Evolutionary conservation across 2,888 invertebrate genomes (phyloP).

Genomic region (Exephanes ischioxanthus): DNA sequence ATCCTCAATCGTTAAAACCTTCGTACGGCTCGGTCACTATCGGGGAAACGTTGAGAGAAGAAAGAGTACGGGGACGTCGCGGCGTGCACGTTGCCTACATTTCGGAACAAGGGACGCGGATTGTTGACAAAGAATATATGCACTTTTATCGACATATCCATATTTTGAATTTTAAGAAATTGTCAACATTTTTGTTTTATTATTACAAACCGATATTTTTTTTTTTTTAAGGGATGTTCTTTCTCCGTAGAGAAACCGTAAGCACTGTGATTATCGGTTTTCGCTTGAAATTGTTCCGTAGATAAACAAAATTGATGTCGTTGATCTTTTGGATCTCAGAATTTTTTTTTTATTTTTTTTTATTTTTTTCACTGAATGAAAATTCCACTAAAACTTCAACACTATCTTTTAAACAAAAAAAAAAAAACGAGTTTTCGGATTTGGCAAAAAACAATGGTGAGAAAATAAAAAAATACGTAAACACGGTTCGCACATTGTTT

Average conservation of each 20-base stretch:
- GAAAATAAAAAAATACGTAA: background rate
- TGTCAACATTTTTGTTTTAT: background rate
- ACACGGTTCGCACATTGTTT: background rate
- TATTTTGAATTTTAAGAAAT: background rate
- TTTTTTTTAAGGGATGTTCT: background rate
- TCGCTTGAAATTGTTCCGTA: background rate
- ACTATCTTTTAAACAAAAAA: background rate
- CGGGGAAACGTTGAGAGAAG: slow-evolving; percentile 8
- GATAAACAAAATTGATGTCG: background rate
- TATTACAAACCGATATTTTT: background rate
- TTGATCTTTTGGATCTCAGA: background rate
- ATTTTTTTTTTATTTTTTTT: background rate
- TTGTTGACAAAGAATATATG: background rate
- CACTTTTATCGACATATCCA: background rate
- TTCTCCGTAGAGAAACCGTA: background rate
- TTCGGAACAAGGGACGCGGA: background rate
- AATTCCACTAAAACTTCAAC: background rate
- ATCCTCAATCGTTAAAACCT: slow-evolving; percentile 69
- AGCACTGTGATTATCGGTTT: background rate
- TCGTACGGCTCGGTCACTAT: slow-evolving; percentile 26
- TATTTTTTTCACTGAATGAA: background rate
- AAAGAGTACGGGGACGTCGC: background rate
- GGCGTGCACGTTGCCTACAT: background rate
- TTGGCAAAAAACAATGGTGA: background rate
- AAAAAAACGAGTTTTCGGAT: background rate